Evolutionary conservation across 1,140 invertebrate genomes (phyloP).

Genomic region (Ceratoteleas bidentatus): DNA sequence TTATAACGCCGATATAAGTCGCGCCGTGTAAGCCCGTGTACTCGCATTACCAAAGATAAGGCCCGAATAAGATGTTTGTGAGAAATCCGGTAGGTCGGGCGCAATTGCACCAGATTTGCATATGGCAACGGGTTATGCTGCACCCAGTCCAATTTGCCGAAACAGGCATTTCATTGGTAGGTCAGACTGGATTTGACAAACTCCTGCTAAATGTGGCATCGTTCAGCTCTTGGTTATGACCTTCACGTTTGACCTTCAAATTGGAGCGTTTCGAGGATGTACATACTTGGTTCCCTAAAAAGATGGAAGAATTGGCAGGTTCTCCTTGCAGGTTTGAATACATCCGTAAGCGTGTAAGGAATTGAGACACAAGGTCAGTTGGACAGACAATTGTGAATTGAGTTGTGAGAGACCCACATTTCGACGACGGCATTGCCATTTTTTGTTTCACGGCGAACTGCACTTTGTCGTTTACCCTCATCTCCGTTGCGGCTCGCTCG

Average conservation of each 20-base stretch:
- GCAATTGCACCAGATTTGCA: constrained; percentile 25
- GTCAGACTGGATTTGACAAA: too few species aligned
- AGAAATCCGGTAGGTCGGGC: constrained; percentile 16
- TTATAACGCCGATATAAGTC: constrained; percentile 41
- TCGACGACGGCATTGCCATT: constrained; percentile 1
- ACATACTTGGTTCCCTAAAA: too few species aligned
- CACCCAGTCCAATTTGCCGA: background rate
- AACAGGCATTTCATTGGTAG: too few species aligned
- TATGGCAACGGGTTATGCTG: constrained; percentile 12
- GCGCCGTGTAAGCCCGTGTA: constrained; percentile 30
- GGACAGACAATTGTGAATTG: constrained; percentile 21
- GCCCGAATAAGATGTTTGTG: constrained; percentile 36
- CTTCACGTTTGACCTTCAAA: too few species aligned
- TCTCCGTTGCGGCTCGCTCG: background rate
- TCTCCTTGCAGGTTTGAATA: background rate
- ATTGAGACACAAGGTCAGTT: background rate
- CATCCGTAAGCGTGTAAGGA: background rate
- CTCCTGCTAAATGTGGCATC: too few species aligned
- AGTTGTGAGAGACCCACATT: constrained; percentile 23
- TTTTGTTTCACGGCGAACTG: constrained; percentile 22
- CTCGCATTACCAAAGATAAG: constrained; percentile 34
- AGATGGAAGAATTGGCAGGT: too few species aligned
- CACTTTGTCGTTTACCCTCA: constrained; percentile 34
- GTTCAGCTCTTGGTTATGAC: too few species aligned
- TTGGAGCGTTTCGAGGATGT: too few species aligned